Evolutionary conservation across 2,797 vertebrate genomes (phyloP).

Genomic region (Todus mexicanus): DNA sequence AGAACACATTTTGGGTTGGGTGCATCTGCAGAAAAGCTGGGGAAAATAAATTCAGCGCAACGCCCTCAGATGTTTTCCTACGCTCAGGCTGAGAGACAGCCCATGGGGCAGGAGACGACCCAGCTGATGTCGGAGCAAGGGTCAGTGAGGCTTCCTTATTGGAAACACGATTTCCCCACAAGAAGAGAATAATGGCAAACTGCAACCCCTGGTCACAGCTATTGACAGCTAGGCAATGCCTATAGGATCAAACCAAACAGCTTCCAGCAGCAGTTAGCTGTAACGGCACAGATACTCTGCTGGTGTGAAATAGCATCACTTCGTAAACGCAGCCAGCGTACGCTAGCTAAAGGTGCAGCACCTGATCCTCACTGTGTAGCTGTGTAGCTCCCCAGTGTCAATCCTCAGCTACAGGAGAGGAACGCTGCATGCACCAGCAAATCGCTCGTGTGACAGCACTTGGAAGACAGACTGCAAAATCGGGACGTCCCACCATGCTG

Average conservation of each 20-base stretch:
- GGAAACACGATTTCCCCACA: background rate
- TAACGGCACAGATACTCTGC: background rate
- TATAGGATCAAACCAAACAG: background rate
- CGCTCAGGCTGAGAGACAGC: background rate
- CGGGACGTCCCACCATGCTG: background rate
- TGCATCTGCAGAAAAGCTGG: conserved; percentile 19
- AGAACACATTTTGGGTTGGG: background rate
- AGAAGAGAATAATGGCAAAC: background rate
- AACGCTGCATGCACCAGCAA: background rate
- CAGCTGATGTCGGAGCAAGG: background rate
- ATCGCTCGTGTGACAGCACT: background rate
- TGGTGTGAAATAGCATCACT: background rate
- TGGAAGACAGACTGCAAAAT: background rate
- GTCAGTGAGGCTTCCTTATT: background rate
- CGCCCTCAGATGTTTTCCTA: background rate
- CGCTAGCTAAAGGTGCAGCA: background rate
- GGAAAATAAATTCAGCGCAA: background rate
- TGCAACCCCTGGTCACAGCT: background rate
- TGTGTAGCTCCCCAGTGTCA: background rate
- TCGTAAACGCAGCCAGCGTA: accelerated
- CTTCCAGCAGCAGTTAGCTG: background rate
- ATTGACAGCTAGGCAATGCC: background rate
- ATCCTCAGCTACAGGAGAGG: background rate
- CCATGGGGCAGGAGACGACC: background rate
- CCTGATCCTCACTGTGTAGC: background rate